phyloP scores from a whole-genome alignment of 2,888 invertebrate species.

The Oligia latruncula region DNA sequence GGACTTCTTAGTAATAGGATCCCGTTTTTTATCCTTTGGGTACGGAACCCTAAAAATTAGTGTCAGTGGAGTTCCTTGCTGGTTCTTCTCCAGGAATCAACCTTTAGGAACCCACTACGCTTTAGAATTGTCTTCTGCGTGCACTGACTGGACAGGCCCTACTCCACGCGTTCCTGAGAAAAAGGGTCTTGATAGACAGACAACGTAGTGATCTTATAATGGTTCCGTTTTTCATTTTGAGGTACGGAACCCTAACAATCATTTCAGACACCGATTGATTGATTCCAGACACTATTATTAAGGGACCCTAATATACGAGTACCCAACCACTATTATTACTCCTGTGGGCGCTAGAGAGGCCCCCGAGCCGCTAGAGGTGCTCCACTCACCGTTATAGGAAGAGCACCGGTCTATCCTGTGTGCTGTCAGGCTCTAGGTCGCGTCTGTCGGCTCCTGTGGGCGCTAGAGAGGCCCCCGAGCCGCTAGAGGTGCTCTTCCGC shows the following conservation, averaged over 20 bases:
- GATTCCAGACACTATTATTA: too few species aligned
- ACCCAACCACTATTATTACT: too few species aligned
- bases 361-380: neutral
- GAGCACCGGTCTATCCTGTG: neutral
- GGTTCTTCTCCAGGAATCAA: neutral
- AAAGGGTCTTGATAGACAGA: too few species aligned
- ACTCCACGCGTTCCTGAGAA: too few species aligned
- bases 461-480: conserved; percentile 72
- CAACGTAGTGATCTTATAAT: too few species aligned
- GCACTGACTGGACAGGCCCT: too few species aligned
- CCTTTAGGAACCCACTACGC: neutral
- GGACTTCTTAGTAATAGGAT: too few species aligned
- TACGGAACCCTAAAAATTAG: neutral
- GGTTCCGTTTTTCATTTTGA: too few species aligned
- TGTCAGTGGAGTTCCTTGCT: neutral
- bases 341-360: neutral
- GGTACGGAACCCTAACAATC: too few species aligned
- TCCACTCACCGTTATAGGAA: neutral
- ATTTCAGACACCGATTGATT: too few species aligned
- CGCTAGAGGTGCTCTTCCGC: conserved; percentile 81
- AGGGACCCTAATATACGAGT: too few species aligned
- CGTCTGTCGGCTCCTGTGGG: neutral
- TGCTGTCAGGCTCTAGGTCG: neutral
- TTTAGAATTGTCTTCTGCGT: neutral
- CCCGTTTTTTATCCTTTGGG: too few species aligned